Percentiles rank a stretch among this genome's conserved stretches.
Evolutionary conservation across 2,113 vertebrate genomes (phyloP).

Genomic region (Cottus gobio): DNA sequence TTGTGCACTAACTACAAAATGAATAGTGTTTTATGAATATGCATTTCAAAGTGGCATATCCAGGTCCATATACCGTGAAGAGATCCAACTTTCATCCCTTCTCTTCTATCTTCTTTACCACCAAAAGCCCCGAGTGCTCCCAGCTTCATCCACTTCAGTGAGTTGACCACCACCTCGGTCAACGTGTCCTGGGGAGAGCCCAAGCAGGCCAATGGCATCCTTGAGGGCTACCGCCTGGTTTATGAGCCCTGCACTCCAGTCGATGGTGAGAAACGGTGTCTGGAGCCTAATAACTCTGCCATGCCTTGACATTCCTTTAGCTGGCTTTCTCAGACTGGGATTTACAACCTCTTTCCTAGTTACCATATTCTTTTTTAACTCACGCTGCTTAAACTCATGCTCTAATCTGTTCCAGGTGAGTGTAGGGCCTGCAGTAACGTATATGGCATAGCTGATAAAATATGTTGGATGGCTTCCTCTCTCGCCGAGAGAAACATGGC

Average conservation of each 20-base stretch:
- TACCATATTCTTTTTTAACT: conserved; percentile 57
- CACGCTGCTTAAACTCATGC: conserved; percentile 58
- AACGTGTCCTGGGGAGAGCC: conserved; percentile 98
- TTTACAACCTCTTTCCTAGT: conserved; percentile 61
- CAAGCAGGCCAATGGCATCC: conserved; percentile 91
- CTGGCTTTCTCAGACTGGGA: conserved; percentile 61
- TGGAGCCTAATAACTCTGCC: conserved; percentile 45
- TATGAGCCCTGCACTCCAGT: conserved; percentile 96
- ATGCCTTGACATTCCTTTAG: conserved; percentile 60
- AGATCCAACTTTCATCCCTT: conserved; percentile 17
- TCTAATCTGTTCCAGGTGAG: conserved; percentile 74
- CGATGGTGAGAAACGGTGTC: conserved; percentile 89
- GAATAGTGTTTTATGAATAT: conserved; percentile 6
- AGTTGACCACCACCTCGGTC: conserved; percentile 97
- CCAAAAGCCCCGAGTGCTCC: conserved; percentile 91
- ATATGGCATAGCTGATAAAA: conserved; percentile 59
- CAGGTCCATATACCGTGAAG: not conserved
- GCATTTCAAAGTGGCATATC: not conserved
- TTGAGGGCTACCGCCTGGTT: conserved; percentile 94
- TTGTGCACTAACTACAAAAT: conserved; percentile 10
- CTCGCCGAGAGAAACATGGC: conserved; percentile 53
- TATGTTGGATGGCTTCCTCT: conserved; percentile 52
- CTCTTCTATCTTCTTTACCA: conserved; percentile 6
- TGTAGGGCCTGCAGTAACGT: conserved; percentile 57
- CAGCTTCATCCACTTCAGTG: conserved; percentile 91